phyloP scores from a whole-genome alignment of 2,888 invertebrate species.

The Adelphocoris suturalis region DNA sequence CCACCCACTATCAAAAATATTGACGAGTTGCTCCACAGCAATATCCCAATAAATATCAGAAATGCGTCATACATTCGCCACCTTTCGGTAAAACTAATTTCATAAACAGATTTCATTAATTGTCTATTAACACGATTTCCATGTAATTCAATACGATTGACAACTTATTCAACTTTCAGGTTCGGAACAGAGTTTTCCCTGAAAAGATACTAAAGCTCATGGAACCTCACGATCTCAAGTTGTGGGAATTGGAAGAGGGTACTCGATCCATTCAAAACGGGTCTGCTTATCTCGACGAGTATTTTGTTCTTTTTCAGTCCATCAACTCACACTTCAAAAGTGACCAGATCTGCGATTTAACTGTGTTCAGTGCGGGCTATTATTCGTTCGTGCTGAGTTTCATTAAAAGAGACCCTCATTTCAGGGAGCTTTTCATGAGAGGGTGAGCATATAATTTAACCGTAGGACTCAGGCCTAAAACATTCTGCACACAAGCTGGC shows the following conservation, averaged over 20 bases:
- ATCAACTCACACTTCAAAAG: slow-evolving; percentile 55
- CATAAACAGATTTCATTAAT: background rate
- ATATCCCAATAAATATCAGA: background rate
- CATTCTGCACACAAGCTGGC: no score
- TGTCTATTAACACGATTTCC: background rate
- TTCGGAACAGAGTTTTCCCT: background rate
- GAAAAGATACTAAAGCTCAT: background rate
- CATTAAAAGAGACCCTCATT: slow-evolving; percentile 40
- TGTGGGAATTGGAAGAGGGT: slow-evolving; percentile 27
- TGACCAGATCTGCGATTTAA: slow-evolving; percentile 51
- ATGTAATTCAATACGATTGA: background rate
- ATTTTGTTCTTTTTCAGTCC: slow-evolving; percentile 33
- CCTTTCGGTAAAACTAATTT: background rate
- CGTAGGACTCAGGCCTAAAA: no score
- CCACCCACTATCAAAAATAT: slow-evolving; percentile 49
- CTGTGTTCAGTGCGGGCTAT: slow-evolving; percentile 20
- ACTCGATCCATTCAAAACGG: slow-evolving; percentile 40
- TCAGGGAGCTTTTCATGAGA: slow-evolving; percentile 47
- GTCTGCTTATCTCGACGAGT: slow-evolving; percentile 50
- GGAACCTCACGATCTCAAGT: background rate
- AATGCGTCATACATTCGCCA: slow-evolving; percentile 41
- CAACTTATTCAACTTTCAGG: background rate
- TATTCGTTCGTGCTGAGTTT: slow-evolving; percentile 5
- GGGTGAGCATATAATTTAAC: background rate
- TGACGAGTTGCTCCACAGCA: slow-evolving; percentile 41